Conservation (phyloP, 2,113 vertebrate genomes). For the Zapus hudsonius region DNA sequence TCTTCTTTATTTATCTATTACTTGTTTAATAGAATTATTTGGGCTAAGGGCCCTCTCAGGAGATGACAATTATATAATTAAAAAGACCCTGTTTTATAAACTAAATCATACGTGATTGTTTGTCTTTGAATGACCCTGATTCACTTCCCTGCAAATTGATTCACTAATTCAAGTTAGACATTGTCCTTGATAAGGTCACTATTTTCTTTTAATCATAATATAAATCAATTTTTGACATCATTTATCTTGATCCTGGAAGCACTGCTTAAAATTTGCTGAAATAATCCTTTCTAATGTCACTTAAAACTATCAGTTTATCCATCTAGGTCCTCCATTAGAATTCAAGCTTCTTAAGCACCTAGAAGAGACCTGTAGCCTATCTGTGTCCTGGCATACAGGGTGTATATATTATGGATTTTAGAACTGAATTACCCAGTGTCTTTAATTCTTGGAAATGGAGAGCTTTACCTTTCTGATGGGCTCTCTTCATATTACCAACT, state of each 20-base stretch:
- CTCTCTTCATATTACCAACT: conserved; percentile 12
- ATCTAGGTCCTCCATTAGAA: background rate
- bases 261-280: background rate
- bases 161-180: conserved; percentile 1
- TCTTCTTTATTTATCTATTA: background rate
- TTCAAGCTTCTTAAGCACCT: background rate
- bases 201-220: background rate
- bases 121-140: background rate
- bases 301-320: background rate
- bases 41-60: background rate
- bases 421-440: background rate
- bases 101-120: background rate
- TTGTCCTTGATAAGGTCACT: background rate
- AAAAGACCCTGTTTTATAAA: background rate
- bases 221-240: conserved; percentile 10
- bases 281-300: background rate
- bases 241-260: background rate
- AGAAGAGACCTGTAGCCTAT: background rate
- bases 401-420: background rate
- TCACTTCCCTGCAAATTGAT: conserved; percentile 23
- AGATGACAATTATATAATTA: background rate
- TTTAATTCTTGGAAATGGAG: conserved; percentile 7
- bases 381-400: background rate
- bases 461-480: background rate
- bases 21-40: conserved; percentile 13